Evolutionary conservation across 92 coral and sea anemone species (phyloP).

Genomic region (Virgularia gustaviana): DNA sequence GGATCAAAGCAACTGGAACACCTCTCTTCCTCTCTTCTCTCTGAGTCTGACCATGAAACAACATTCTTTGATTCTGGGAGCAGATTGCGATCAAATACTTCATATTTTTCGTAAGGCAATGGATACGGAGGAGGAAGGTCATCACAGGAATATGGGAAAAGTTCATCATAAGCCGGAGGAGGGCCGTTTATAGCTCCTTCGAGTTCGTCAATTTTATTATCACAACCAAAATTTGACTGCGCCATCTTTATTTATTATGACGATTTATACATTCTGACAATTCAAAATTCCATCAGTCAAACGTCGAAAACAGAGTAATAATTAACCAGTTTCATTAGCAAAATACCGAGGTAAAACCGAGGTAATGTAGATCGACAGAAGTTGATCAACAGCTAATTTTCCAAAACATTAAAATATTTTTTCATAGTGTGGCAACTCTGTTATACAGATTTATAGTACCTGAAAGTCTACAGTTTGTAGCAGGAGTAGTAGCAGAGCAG

Average conservation of each 20-base stretch:
- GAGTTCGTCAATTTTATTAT: constrained; percentile 3
- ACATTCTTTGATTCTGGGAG: constrained; percentile 14
- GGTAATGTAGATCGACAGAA: too few species aligned
- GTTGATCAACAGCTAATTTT: too few species aligned
- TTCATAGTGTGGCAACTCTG: too few species aligned
- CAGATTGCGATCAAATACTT: constrained; percentile 19
- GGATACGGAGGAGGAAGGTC: constrained; percentile 40
- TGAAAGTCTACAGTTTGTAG: too few species aligned
- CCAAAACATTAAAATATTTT: too few species aligned
- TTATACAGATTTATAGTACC: too few species aligned
- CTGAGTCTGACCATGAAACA: constrained; percentile 11
- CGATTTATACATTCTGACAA: too few species aligned
- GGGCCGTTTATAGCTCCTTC: background rate
- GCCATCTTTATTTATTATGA: constrained; percentile 6
- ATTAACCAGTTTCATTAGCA: too few species aligned
- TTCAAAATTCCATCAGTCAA: too few species aligned
- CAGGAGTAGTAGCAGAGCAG: too few species aligned
- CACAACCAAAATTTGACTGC: constrained; percentile 5
- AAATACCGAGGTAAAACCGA: too few species aligned
- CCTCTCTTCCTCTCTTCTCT: constrained; percentile 67
- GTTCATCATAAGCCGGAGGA: constrained; percentile 32
- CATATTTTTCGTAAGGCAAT: constrained; percentile 31
- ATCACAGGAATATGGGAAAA: constrained; percentile 7
- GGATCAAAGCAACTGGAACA: constrained; percentile 91
- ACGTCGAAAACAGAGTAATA: too few species aligned